Base-by-base conservation (phyloP, 2,888 invertebrate species). In the Caradrina kadenii region DNA sequence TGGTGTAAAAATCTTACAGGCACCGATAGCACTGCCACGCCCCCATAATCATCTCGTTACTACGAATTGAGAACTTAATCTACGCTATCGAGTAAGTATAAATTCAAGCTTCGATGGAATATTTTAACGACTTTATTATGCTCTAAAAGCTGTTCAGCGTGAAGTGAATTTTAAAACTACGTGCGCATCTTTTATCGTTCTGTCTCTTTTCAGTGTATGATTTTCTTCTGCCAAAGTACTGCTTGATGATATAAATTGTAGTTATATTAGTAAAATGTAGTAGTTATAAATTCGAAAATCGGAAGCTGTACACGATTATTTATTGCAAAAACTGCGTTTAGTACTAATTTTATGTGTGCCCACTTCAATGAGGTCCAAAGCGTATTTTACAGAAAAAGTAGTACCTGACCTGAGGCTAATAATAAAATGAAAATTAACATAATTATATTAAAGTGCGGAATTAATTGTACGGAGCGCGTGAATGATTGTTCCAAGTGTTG, bases 21-120 rank as follows among this genome's bases (percentile, higher is more conserved):
- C 22, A 10, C 45, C 45, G 56, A 60, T 54, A 58, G 52, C 42
- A 63, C 48, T 35, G 35, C 45, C 42, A 52, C 52, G 26, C 64
- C 26, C 19, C 52, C 45, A 45, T 70, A 75, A 78, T 78, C 76
- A 56, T 65, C 62, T 79, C 69, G 59, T 74, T 77, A 77, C 60
- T 56, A 62, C 52, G 26, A 52, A 69, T 75, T 26, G 49, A 55
- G 59, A 65, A 63, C 59, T 64, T 79, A 74, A 79, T 69, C 58
- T 69, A 60, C 64, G 69, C 75, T 60, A 74, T 69, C 50, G 17
- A 58, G 61, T 65, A 15, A 54, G 63, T 61, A 15, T 63, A 63
- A 63, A 65, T 42, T 65, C 61, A 55, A 71, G 53, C 50, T 60
- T 42, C 65, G 59, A 66, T 61, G 56, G 63, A 63, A 76, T 69